These are phyloP conservation scores for Paratrypauchen microcephalus DNA, from an alignment of 2,797 vertebrate genomes.

Conservation along the genomic window DNA sequence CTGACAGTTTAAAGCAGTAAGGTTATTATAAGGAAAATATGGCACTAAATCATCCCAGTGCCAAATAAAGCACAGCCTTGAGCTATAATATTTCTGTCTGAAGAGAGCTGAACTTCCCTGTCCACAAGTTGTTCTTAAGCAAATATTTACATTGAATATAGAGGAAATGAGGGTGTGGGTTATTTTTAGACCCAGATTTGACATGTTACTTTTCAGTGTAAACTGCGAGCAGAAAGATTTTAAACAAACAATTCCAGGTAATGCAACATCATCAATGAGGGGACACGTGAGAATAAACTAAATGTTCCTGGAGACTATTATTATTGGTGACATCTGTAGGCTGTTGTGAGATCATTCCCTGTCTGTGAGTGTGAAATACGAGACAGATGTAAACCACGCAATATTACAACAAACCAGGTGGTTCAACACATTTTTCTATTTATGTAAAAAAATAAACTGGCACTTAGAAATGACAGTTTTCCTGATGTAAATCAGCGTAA, in stretches of 20 bases:
- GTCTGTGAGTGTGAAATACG: background rate
- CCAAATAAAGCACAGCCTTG: background rate
- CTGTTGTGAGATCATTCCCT: constrained; percentile 28
- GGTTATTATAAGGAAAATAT: constrained; percentile 18
- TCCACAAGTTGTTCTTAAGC: constrained; percentile 6
- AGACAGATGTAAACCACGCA: constrained; percentile 4
- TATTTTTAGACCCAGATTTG: constrained; percentile 35
- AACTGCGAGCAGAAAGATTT: background rate
- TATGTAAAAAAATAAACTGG: too few species aligned
- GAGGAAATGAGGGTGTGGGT: constrained; percentile 37
- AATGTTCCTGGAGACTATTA: constrained; percentile 27
- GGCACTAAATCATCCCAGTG: background rate
- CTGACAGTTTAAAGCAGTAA: constrained; percentile 15
- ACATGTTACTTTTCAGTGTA: constrained; percentile 15
- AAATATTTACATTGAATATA: constrained; percentile 44
- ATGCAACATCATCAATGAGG: constrained; percentile 14
- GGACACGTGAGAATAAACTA: constrained; percentile 42
- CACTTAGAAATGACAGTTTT: too few species aligned
- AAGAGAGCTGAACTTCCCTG: constrained; percentile 14
- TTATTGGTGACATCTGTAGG: constrained; percentile 40
- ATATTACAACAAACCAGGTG: constrained; percentile 3
- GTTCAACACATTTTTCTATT: too few species aligned
- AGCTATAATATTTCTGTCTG: constrained; percentile 13
- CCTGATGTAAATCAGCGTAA: too few species aligned
- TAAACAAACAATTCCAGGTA: constrained; percentile 18